Conservation (phyloP, 2,797 vertebrate genomes). For the Hippopotamyrus pictus region DNA sequence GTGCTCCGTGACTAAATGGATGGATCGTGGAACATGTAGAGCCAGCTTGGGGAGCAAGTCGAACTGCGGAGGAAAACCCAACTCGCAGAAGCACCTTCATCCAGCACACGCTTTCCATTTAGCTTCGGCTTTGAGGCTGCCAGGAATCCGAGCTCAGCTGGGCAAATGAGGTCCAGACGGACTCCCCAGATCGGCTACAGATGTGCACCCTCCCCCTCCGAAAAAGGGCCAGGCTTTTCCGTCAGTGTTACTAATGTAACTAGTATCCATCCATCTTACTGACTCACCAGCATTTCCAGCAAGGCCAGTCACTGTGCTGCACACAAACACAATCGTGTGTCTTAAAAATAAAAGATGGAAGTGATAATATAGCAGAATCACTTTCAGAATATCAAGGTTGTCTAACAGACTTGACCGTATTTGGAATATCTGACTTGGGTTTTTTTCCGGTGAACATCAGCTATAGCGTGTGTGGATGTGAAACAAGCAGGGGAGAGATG, state of each 20-base stretch:
- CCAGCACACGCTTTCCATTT: neutral
- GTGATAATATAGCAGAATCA: neutral
- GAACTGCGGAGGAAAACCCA: neutral
- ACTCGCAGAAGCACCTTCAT: neutral
- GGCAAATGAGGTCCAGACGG: neutral
- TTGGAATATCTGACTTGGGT: neutral
- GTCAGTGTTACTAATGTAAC: neutral
- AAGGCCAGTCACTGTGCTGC: neutral
- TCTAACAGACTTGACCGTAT: neutral
- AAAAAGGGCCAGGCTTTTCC: neutral
- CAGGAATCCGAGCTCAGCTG: neutral
- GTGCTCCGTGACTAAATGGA: neutral
- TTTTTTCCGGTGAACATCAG: neutral
- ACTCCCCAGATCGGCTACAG: neutral
- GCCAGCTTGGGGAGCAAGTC: neutral
- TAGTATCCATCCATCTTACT: neutral
- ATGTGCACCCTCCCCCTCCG: neutral
- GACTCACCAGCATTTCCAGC: neutral
- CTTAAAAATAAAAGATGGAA: constrained; percentile 1
- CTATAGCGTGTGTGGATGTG: neutral
- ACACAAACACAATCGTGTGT: neutral
- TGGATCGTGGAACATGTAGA: neutral
- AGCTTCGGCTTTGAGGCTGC: neutral
- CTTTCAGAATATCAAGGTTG: neutral
- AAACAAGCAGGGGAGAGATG: neutral